These are phyloP conservation scores for Nothoprocta perdicaria DNA, from an alignment of 2,113 vertebrate genomes.

Conservation along the genomic window DNA sequence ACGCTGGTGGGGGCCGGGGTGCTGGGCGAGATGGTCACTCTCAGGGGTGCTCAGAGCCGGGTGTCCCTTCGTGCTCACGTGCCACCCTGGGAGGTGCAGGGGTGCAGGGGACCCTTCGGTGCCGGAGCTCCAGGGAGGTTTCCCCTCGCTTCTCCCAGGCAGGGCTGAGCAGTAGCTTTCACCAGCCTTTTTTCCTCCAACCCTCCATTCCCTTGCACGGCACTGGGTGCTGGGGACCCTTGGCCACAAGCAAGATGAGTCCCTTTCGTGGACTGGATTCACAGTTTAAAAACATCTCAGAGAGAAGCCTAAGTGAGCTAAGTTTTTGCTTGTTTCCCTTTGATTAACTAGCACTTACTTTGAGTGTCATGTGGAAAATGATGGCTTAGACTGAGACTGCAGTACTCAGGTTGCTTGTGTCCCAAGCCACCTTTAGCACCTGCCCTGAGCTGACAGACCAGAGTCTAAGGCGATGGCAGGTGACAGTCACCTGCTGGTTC, in stretches of 20 bases:
- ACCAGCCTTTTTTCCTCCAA: background rate
- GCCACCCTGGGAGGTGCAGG: background rate
- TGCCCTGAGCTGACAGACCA: background rate
- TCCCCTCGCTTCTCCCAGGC: background rate
- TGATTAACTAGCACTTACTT: background rate
- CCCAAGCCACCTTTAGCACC: background rate
- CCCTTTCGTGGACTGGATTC: background rate
- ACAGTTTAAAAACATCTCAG: background rate
- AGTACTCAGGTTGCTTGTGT: background rate
- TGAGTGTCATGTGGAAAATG: background rate
- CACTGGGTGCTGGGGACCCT: background rate
- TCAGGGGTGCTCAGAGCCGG: background rate
- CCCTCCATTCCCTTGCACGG: accelerated
- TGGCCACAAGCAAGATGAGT: background rate
- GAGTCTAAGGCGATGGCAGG: accelerated
- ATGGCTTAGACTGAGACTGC: background rate
- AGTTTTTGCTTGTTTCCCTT: background rate
- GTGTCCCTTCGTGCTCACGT: background rate
- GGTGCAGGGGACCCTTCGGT: background rate
- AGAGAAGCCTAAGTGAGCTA: background rate
- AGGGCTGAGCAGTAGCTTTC: background rate
- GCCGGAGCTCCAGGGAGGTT: background rate
- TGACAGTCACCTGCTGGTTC: conserved; percentile 1
- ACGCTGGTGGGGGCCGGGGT: conserved; percentile 45
- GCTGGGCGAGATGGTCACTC: background rate